A percentile compares a stretch with the other conserved stretches of the same genome.
phyloP scores from a whole-genome alignment of 2,888 invertebrate genomes.

The Drosophila mercatorum region DNA sequence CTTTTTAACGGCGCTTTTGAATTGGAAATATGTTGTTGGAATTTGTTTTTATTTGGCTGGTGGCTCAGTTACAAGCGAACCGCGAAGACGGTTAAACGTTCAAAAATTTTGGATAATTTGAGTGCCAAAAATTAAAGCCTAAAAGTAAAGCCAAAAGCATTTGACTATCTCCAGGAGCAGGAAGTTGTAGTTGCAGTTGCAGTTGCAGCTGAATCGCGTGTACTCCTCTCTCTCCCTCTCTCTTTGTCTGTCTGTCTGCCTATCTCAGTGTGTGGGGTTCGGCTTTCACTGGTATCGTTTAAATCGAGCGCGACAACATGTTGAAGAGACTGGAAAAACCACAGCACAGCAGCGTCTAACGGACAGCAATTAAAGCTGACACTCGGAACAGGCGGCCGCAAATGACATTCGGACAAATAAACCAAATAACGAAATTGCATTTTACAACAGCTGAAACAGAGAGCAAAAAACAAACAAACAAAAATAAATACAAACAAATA shows the following conservation, averaged over 20 bases:
- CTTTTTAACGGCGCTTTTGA: conserved; percentile 51
- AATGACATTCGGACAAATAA: conserved; percentile 39
- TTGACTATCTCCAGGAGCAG: conserved; percentile 2
- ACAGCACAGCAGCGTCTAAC: conserved; percentile 33
- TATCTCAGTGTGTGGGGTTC: conserved; percentile 22
- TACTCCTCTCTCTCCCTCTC: not conserved
- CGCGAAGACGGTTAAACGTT: conserved; percentile 62
- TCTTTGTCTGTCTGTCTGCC: not conserved
- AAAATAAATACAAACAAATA: conserved; percentile 19
- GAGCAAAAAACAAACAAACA: not conserved
- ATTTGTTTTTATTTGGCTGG: conserved; percentile 25
- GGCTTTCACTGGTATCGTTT: conserved; percentile 73
- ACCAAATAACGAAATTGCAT: conserved; percentile 79
- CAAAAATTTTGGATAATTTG: conserved; percentile 14
- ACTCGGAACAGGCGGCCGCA: conserved; percentile 24
- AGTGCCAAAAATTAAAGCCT: not conserved
- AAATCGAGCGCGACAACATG: conserved; percentile 47
- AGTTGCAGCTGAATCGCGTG: too few relatives aligned
- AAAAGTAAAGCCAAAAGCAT: not conserved
- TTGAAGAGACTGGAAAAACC: conserved; percentile 70
- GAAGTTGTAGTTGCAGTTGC: conserved; percentile 4
- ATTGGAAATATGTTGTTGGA: conserved; percentile 10
- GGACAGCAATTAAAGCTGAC: conserved; percentile 66
- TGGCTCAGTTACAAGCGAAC: conserved; percentile 64
- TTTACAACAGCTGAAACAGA: conserved; percentile 45